Base-by-base conservation (phyloP, 2,113 vertebrate species). In the Syngnathus floridae region DNA sequence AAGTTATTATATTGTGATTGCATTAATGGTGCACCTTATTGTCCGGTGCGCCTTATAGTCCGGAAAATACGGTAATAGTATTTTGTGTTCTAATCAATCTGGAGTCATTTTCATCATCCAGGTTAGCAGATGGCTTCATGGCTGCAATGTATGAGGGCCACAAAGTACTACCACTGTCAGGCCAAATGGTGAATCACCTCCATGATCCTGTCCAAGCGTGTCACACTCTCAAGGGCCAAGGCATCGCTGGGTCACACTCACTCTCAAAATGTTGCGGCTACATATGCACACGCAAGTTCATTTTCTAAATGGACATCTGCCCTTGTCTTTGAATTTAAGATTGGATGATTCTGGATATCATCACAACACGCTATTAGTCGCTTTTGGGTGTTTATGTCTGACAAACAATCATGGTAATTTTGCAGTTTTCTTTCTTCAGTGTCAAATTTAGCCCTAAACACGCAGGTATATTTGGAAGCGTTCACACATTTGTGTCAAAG, bases 121-220 rank as follows among this genome's bases (percentile, higher is more conserved):
- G 66, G 56, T 49, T 46, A 66, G 65, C 75, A 78, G 72, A 67
- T 80, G 70, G 80, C 77, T 46, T 70, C 45, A 22, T 8, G 65
- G 65, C 81, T 72, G 70, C 65, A 68, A 80, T 73, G 58, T 66
- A 49, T 26, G 61, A 58, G n/a, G 52, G 72, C 69, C 41, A 63
- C 65, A 74, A 64, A 62, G 43, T 51, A 54, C 66, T 41, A 51
- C 64, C 66, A 19, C 66, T n/a, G 54, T 56, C 59, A 57, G n/a
- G 62, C 56, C 75, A 62, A 74, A 45, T 35, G 14, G 54, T 79
- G 83, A 81, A 67, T 81, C 73, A 75, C 58, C 21, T 64, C 40
- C 46, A 22, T 52, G 60, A 54, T 31, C 65, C 72, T 54, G 52
- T 77, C 75, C 61, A 67, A 38, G 58, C 68, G 63, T 40, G 19